Conservation (phyloP, 2,888 invertebrate species). For the Tenthredo scrophulariae region DNA sequence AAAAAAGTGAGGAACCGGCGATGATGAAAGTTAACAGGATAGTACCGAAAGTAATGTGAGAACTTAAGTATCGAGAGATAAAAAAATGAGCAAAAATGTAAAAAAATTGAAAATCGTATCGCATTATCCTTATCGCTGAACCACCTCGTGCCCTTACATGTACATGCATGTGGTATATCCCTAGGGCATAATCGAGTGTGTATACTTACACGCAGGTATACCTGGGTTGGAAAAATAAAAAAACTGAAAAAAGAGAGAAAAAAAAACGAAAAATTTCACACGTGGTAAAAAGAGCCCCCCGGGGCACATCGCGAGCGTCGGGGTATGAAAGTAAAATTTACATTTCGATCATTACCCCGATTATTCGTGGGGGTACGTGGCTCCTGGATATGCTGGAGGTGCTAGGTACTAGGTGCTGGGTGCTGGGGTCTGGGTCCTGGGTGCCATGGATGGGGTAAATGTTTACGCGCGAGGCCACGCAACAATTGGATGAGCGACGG, state of each 20-base stretch:
- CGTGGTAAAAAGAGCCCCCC: not conserved
- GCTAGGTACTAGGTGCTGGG: not conserved
- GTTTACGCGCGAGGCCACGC: slow-evolving; percentile 38
- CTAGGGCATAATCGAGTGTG: not conserved
- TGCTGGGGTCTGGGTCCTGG: not conserved
- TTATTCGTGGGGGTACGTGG: not conserved
- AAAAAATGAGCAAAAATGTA: not conserved
- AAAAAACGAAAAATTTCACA: not conserved
- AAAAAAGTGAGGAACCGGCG: not conserved
- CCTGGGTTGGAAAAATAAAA: not conserved
- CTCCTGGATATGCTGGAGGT: not conserved
- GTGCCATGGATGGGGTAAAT: slow-evolving; percentile 14
- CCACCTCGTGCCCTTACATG: not conserved
- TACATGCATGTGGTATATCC: not conserved
- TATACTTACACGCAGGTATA: not conserved
- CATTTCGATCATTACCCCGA: slow-evolving; percentile 35
- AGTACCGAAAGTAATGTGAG: too few relatives aligned
- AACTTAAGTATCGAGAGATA: too few relatives aligned
- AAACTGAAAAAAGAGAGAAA: not conserved
- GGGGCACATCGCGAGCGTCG: not conserved
- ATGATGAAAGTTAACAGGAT: too few relatives aligned
- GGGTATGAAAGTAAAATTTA: slow-evolving; percentile 19
- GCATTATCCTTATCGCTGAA: not conserved
- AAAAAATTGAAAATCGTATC: not conserved
- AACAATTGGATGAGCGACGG: slow-evolving; percentile 45